A percentile compares a stretch with the other conserved stretches of the same genome.
phyloP scores from a whole-genome alignment of 2,113 vertebrate genomes.

The Psilopogon haemacephalus region DNA sequence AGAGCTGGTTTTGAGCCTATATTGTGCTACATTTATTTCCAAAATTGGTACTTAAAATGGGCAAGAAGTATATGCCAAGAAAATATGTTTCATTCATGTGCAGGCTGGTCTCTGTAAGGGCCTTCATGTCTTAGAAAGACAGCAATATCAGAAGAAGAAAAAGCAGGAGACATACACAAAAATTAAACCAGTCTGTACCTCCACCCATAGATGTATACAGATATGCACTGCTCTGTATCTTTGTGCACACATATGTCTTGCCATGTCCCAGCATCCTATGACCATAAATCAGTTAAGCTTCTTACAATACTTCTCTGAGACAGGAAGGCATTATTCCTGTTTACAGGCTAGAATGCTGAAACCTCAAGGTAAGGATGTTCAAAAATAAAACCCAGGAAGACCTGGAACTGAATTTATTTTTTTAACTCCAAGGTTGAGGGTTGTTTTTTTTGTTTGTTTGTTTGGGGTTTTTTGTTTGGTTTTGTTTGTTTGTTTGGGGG shows the following conservation, averaged over 20 bases:
- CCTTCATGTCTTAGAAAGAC: not conserved
- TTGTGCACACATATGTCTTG: not conserved
- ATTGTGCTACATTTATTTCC: not conserved
- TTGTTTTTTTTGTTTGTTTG: not conserved
- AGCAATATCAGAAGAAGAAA: not conserved
- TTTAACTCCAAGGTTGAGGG: not conserved
- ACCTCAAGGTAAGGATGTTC: not conserved
- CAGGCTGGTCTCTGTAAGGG: not conserved
- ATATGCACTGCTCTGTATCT: not conserved
- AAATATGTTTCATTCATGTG: not conserved
- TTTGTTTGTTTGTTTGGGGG: not conserved
- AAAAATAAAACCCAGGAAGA: not conserved
- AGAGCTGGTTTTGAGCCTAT: not conserved
- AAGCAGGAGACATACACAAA: not conserved
- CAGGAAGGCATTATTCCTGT: constrained; percentile 21
- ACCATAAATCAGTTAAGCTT: not conserved
- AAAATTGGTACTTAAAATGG: not conserved
- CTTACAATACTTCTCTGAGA: not conserved
- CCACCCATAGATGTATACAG: not conserved
- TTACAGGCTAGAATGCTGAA: constrained; percentile 19
- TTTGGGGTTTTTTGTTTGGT: no score
- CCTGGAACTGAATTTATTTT: not conserved
- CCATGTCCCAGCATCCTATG: not conserved
- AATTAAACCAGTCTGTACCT: not conserved
- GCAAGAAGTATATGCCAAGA: not conserved